Base-by-base conservation (phyloP, 2,888 invertebrate genomes). In the Sinotaia quadrata region DNA sequence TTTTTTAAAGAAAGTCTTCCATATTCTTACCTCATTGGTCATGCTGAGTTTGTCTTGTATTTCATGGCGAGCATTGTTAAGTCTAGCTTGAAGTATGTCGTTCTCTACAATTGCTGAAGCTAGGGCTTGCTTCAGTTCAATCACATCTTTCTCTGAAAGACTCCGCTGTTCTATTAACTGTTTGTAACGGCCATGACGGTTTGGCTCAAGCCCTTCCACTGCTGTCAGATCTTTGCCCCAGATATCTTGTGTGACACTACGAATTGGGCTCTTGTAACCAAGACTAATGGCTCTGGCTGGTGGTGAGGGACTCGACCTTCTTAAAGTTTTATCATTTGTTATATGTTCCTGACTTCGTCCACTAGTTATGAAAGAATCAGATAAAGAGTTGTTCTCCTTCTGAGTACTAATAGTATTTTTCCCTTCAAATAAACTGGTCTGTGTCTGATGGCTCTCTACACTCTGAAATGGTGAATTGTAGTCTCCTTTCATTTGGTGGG, bases 111-210 rank as follows among this genome's bases (percentile, higher is more conserved):
- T 75, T 31, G 81, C 79, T 33, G 80, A 81, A 37, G 83, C 85
- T 47, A 85, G 74, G 27, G 84, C 81, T 70, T 83, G 81, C 72
- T 85, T 84, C 31, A 85, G 67, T 70, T 85, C 82, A 63, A 82
- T 73, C 34, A 80, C 75, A 27, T 82, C 81, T 54, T 75, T 75
- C 67, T 83, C 82, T 34, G 78, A 71, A 24, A 80, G 69, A 27
- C 75, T 69, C 36, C 77, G 71, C 12, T 73, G 72, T 7, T 78
- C 71, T 27, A 81, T 78, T 44, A 84, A 66, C 65, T 74, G 72
- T 63, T 81, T 82, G 81, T 81, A 82, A 31, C 71, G 74, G 33
- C 77, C 78, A 36, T 77, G 78, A 61, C 79, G 75, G 49, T 77
- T 73, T 27, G 78, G 78, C 59, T 81, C 81, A 49, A 81, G 72